Evolutionary conservation across 2,113 vertebrate genomes (phyloP).

Genomic region (Oryzias javanicus): DNA sequence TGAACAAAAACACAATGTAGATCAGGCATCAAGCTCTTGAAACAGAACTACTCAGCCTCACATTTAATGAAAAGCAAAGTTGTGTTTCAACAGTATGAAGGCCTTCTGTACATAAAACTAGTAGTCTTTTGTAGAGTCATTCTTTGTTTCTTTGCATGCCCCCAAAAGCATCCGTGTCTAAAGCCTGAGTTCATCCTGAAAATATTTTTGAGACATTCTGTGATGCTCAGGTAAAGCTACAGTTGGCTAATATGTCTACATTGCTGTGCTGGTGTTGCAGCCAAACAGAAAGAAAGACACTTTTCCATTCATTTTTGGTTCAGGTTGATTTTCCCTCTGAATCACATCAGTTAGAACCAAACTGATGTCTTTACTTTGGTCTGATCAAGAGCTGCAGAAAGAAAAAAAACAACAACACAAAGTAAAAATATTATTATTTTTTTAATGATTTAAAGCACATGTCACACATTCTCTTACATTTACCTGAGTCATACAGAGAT

Average conservation of each 20-base stretch:
- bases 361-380: conserved; percentile 88
- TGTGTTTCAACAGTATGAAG: conserved; percentile 29
- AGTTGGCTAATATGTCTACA: conserved; percentile 38
- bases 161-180: conserved; percentile 33
- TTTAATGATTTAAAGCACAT: not conserved
- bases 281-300: conserved; percentile 31
- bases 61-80: conserved; percentile 51
- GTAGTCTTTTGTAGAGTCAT: conserved; percentile 25
- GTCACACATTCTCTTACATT: conserved; percentile 29
- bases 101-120: conserved; percentile 51
- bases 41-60: conserved; percentile 86
- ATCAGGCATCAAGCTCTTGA: conserved; percentile 85
- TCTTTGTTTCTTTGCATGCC: conserved; percentile 5
- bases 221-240: conserved; percentile 35
- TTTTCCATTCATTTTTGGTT: conserved; percentile 44
- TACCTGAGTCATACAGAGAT: conserved; percentile 91
- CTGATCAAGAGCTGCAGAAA: conserved; percentile 84
- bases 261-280: conserved; percentile 59
- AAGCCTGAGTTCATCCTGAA: conserved; percentile 50
- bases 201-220: conserved; percentile 45
- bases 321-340: conserved; percentile 23
- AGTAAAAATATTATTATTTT: not conserved
- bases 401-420: conserved; percentile 31
- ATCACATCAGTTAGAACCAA: conserved; percentile 84
- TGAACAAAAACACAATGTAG: conserved; percentile 46